phyloP scores from a whole-genome alignment of 2,888 invertebrate species.

The Hetaerina titia region DNA sequence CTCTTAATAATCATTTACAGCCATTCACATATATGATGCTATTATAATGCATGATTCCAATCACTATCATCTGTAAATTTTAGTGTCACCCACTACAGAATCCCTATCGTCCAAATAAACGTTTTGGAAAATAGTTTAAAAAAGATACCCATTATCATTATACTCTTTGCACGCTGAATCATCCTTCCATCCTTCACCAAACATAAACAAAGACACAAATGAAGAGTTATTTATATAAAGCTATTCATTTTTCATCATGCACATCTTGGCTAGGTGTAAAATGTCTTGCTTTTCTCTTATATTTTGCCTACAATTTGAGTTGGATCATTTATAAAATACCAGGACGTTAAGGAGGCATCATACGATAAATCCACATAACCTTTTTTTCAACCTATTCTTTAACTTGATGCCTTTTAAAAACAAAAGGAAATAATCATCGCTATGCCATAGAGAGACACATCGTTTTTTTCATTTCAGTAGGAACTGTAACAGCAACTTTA shows the following conservation, averaged over 20 bases:
- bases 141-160: slow-evolving; percentile 67
- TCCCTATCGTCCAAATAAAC: slow-evolving; percentile 65
- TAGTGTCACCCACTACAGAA: slow-evolving; percentile 67
- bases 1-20: slow-evolving; percentile 67
- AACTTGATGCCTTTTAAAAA: slow-evolving; percentile 55
- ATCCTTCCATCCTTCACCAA: slow-evolving; percentile 67
- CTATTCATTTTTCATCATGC: slow-evolving; percentile 65
- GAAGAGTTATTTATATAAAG: slow-evolving; percentile 55
- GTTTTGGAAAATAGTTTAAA: slow-evolving; percentile 66
- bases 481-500: slow-evolving; percentile 67
- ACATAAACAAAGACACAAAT: slow-evolving; percentile 58
- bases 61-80: slow-evolving; percentile 66
- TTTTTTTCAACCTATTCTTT: slow-evolving; percentile 21
- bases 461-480: slow-evolving; percentile 65
- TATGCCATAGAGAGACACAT: slow-evolving; percentile 66
- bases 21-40: slow-evolving; percentile 67
- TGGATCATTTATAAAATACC: slow-evolving; percentile 65
- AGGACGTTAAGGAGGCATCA: slow-evolving; percentile 62
- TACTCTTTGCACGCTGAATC: slow-evolving; percentile 60
- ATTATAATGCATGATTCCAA: slow-evolving; percentile 67
- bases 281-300: slow-evolving; percentile 54
- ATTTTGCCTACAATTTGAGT: slow-evolving; percentile 53
- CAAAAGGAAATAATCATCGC: slow-evolving; percentile 62
- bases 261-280: slow-evolving; percentile 64
- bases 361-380: slow-evolving; percentile 39